These are phyloP conservation scores for Gymnobelideus leadbeateri DNA, from an alignment of 2,113 vertebrate genomes.

Conservation along the genomic window DNA sequence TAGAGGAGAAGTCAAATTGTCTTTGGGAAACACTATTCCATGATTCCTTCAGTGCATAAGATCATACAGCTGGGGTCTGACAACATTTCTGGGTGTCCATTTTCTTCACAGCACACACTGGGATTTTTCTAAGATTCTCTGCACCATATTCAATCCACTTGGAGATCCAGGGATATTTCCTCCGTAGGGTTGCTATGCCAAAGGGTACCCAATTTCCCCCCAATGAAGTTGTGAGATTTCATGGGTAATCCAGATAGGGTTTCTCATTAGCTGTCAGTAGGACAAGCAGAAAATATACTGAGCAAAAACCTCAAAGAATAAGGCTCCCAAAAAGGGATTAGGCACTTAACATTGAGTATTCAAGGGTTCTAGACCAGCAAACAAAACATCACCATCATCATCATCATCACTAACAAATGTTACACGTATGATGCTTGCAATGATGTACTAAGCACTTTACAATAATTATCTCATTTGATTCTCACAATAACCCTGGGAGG, in stretches of 20 bases:
- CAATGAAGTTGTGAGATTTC: background rate
- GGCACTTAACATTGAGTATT: background rate
- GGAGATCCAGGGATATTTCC: background rate
- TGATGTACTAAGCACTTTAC: background rate
- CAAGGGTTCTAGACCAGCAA: background rate
- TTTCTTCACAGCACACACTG: background rate
- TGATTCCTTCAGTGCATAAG: background rate
- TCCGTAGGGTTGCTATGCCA: background rate
- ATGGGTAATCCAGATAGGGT: background rate
- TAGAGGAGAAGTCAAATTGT: background rate
- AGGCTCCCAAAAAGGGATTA: background rate
- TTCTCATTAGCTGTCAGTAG: background rate
- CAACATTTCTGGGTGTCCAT: background rate
- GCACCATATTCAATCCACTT: background rate
- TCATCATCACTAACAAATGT: background rate
- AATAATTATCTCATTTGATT: background rate
- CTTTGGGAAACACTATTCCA: background rate
- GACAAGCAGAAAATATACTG: background rate
- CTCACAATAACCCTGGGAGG: background rate
- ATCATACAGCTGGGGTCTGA: background rate
- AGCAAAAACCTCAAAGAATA: background rate
- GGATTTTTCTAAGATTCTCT: background rate
- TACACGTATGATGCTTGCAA: background rate
- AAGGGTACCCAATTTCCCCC: background rate
- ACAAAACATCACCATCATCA: background rate